Conservation (phyloP, 2,113 vertebrate species). For the Crocuta crocuta region DNA sequence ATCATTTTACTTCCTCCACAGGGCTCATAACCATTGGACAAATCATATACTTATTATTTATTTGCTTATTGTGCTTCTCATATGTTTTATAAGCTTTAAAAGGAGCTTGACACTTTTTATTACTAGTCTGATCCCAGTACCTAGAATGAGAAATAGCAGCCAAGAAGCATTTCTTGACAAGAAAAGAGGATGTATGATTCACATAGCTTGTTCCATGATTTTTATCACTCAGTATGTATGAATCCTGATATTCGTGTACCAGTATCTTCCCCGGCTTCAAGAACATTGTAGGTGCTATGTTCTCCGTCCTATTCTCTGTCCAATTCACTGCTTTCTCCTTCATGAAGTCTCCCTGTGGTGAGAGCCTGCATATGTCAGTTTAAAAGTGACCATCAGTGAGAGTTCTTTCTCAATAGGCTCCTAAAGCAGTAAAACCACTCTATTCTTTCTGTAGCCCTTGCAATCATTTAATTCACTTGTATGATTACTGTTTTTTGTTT, state of each 20-base stretch:
- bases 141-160: background rate
- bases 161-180: background rate
- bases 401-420: background rate
- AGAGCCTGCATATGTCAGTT: background rate
- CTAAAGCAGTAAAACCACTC: background rate
- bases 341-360: background rate
- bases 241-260: background rate
- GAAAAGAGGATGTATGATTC: background rate
- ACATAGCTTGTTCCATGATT: background rate
- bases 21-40: background rate
- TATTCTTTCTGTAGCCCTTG: background rate
- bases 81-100: background rate
- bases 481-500: background rate
- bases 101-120: background rate
- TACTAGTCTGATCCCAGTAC: background rate
- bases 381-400: background rate
- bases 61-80: background rate
- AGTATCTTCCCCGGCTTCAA: background rate
- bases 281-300: background rate
- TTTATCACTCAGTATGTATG: background rate
- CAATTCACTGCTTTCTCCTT: background rate
- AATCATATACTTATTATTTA: background rate
- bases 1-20: background rate
- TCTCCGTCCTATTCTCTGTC: no score
- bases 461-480: background rate